Conservation (phyloP, 2,113 vertebrate genomes). For the Oryzias curvinotus region DNA sequence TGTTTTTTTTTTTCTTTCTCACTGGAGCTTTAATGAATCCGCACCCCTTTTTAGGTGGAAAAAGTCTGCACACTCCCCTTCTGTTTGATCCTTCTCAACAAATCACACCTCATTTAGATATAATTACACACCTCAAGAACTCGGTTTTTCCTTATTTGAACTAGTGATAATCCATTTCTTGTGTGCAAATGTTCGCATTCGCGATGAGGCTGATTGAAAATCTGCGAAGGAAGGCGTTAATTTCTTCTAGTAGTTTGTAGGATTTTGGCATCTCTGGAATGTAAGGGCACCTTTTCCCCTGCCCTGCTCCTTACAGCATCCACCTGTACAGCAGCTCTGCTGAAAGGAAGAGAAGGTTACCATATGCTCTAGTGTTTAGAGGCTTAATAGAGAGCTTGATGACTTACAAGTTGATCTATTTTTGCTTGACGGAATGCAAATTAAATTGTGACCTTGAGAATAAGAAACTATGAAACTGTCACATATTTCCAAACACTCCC, state of each 20-base stretch:
- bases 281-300: slow-evolving; percentile 25
- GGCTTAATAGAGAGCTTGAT: slow-evolving; percentile 57
- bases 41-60: neutral
- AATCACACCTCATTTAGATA: slow-evolving; percentile 8
- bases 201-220: slow-evolving; percentile 17
- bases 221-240: slow-evolving; percentile 32
- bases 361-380: slow-evolving; percentile 57
- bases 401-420: slow-evolving; percentile 65
- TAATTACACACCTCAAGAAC: neutral
- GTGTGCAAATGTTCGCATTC: slow-evolving; percentile 13
- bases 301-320: slow-evolving; percentile 21
- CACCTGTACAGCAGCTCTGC: slow-evolving; percentile 25
- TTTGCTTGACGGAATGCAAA: slow-evolving; percentile 63
- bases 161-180: slow-evolving; percentile 5
- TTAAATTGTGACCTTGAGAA: slow-evolving; percentile 69
- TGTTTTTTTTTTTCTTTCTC: slow-evolving; percentile 21
- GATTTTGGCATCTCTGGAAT: slow-evolving; percentile 48
- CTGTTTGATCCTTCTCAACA: neutral
- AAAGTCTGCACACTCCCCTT: slow-evolving; percentile 5
- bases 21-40: slow-evolving; percentile 19
- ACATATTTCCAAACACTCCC: slow-evolving; percentile 62
- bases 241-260: slow-evolving; percentile 38
- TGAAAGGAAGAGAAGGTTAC: slow-evolving; percentile 41
- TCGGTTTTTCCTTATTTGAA: slow-evolving; percentile 8
- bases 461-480: slow-evolving; percentile 76